These are phyloP conservation scores for Manacus vitellinus DNA, from an alignment of 2,113 vertebrate genomes.

Conservation along the genomic window DNA sequence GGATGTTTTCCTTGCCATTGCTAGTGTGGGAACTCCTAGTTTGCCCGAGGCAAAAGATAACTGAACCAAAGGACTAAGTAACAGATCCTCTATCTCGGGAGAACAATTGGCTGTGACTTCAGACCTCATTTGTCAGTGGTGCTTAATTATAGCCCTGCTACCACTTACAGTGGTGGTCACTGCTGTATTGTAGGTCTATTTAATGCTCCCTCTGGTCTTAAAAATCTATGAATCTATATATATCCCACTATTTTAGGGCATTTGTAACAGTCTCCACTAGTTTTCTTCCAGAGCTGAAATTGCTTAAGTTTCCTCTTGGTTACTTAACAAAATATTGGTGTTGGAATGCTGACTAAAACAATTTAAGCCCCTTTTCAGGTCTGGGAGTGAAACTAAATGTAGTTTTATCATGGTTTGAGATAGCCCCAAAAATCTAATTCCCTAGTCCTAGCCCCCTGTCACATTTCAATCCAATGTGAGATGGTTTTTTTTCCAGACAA, in stretches of 20 bases:
- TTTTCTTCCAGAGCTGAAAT: constrained; percentile 23
- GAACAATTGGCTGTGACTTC: constrained; percentile 62
- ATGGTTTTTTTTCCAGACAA: too few species aligned
- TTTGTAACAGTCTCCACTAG: background rate
- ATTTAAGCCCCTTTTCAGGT: background rate
- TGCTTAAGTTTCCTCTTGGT: background rate
- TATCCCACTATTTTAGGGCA: constrained; percentile 6
- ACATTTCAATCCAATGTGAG: too few species aligned
- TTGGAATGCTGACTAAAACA: background rate
- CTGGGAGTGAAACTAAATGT: background rate
- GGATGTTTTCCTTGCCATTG: constrained; percentile 7
- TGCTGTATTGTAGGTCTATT: background rate
- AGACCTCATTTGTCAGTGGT: constrained; percentile 58
- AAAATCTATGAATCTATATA: constrained; percentile 52
- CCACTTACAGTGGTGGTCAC: constrained; percentile 33
- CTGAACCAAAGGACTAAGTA: constrained; percentile 15
- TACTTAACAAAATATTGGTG: background rate
- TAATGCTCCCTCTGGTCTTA: constrained; percentile 38
- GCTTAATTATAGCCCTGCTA: constrained; percentile 52
- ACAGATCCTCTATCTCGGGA: background rate
- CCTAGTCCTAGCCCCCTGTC: too few species aligned
- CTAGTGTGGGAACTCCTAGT: constrained; percentile 18
- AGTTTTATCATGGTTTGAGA: background rate
- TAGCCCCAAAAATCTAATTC: too few species aligned
- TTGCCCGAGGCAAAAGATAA: constrained; percentile 30